phyloP scores from a whole-genome alignment of 2,888 invertebrate species.

The Megaustenia siamemsis region DNA sequence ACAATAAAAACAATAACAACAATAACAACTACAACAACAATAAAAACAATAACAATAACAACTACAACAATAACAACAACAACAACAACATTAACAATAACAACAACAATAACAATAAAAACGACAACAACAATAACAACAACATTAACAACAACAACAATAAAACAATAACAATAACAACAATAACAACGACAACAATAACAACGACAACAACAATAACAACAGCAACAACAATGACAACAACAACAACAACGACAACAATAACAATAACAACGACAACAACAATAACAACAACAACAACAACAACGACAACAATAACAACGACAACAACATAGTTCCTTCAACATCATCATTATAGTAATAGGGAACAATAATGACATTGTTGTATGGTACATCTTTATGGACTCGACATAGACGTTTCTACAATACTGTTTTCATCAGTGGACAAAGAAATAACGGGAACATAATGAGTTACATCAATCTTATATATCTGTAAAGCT shows the following conservation, averaged over 20 bases:
- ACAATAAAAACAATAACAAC: neutral
- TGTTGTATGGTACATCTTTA: no score
- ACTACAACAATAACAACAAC: neutral
- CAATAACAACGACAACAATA: neutral
- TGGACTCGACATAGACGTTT: no score
- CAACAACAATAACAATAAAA: neutral
- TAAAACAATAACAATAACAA: neutral
- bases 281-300: neutral
- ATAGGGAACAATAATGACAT: no score
- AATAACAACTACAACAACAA: neutral
- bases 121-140: neutral
- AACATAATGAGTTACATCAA: no score
- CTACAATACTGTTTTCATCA: no score
- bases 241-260: neutral
- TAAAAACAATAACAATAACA: neutral
- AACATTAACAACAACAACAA: neutral
- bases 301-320: neutral
- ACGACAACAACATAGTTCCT: neutral
- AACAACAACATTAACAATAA: neutral
- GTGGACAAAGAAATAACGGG: no score
- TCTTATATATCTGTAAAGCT: no score
- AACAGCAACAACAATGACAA: neutral
- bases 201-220: neutral
- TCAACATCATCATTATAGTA: no score
- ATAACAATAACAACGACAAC: neutral